phyloP scores from a whole-genome alignment of 2,797 vertebrate species.

The Onychomys torridus region DNA sequence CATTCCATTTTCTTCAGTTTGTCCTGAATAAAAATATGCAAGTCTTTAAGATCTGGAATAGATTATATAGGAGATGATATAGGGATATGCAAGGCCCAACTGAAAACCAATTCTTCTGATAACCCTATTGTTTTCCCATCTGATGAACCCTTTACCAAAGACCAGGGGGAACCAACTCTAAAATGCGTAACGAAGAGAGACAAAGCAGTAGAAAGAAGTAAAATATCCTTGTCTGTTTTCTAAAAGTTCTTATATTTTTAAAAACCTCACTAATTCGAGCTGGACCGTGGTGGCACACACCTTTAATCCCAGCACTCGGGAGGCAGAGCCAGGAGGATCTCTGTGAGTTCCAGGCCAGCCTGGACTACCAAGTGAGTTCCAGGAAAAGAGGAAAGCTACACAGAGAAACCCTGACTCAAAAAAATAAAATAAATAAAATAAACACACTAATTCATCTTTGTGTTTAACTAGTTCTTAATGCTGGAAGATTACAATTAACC shows the following conservation, averaged over 20 bases:
- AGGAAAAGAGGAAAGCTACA: no score
- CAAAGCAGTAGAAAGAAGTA: neutral
- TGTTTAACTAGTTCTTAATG: neutral
- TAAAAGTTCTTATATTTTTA: neutral
- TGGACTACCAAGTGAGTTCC: no score
- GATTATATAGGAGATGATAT: slow-evolving; percentile 85
- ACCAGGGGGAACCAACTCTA: slow-evolving; percentile 72
- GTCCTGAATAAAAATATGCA: slow-evolving; percentile 80
- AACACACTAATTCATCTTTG: slow-evolving; percentile 5
- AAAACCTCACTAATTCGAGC: slow-evolving; percentile 13
- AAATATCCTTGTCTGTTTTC: slow-evolving; percentile 36
- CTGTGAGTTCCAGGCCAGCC: no score
- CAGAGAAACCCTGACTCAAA: no score
- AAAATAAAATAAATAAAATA: no score
- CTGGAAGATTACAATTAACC: neutral
- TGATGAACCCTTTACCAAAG: slow-evolving; percentile 83
- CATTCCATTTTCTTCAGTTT: slow-evolving; percentile 73
- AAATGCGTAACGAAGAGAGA: slow-evolving; percentile 11
- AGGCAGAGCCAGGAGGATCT: no score
- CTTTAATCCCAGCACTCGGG: no score
- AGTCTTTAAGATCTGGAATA: slow-evolving; percentile 83
- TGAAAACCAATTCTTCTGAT: slow-evolving; percentile 82
- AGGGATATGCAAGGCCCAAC: slow-evolving; percentile 79
- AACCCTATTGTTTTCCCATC: slow-evolving; percentile 82
- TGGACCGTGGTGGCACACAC: no score